These are phyloP conservation scores for Yoshiicerus persimilis DNA, from an alignment of 1,140 invertebrate genomes.

Conservation along the genomic window DNA sequence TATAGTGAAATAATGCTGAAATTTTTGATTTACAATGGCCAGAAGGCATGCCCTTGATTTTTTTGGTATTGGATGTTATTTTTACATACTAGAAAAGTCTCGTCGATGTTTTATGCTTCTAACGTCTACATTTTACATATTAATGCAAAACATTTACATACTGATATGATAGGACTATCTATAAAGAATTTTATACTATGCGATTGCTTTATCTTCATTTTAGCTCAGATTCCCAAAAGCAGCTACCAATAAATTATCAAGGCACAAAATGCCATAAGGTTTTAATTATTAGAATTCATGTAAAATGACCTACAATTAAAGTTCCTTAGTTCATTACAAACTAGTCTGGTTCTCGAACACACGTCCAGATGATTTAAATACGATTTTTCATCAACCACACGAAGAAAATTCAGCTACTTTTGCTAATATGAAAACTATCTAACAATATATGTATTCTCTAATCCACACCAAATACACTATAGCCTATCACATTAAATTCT, in stretches of 20 bases:
- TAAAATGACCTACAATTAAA: background rate
- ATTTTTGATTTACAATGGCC: background rate
- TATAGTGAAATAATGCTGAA: background rate
- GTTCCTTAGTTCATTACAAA: background rate
- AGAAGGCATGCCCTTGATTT: background rate
- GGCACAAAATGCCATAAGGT: background rate
- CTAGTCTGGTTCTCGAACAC: background rate
- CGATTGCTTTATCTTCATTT: background rate
- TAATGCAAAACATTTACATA: background rate
- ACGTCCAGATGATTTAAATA: background rate
- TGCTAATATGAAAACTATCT: background rate
- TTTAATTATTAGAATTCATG: background rate
- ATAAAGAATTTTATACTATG: background rate
- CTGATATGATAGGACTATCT: background rate
- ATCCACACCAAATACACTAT: background rate
- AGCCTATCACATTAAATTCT: background rate
- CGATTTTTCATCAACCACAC: background rate
- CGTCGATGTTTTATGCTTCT: background rate
- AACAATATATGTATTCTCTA: background rate
- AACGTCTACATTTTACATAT: background rate
- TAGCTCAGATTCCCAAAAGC: background rate
- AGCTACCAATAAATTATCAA: background rate
- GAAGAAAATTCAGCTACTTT: background rate
- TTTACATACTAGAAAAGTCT: background rate
- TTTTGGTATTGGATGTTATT: background rate